These are phyloP conservation scores for Sebastes reedi DNA, from an alignment of 2,797 vertebrate genomes.

Conservation along the genomic window DNA sequence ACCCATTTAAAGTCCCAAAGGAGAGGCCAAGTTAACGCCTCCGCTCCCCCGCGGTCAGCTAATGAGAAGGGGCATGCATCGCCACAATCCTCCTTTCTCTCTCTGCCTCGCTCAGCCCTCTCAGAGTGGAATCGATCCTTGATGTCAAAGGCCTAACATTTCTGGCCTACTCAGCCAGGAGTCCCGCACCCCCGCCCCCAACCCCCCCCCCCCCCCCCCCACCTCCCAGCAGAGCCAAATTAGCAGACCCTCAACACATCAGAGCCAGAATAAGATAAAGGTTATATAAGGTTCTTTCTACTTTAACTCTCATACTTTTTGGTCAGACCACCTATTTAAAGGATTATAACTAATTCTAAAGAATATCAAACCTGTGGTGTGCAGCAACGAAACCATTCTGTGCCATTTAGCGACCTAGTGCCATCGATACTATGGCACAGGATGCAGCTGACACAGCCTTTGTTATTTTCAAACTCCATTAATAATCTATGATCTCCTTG, in stretches of 20 bases:
- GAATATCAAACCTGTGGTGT: slow-evolving; percentile 19
- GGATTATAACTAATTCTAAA: slow-evolving; percentile 2
- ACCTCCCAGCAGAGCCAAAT: slow-evolving; percentile 53
- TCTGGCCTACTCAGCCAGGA: slow-evolving; percentile 65
- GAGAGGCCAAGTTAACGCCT: slow-evolving; percentile 72
- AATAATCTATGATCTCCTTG: slow-evolving; percentile 78
- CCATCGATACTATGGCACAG: slow-evolving; percentile 61
- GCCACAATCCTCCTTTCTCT: slow-evolving; percentile 51
- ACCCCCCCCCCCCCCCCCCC: slow-evolving; percentile 1
- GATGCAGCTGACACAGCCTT: slow-evolving; percentile 70
- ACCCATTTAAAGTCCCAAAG: slow-evolving; percentile 68
- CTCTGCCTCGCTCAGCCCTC: slow-evolving; percentile 39
- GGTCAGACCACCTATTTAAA: slow-evolving; percentile 2
- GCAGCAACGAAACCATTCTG: slow-evolving; percentile 32
- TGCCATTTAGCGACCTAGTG: slow-evolving; percentile 41
- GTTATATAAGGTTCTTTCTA: slow-evolving; percentile 7
- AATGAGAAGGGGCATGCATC: slow-evolving; percentile 74
- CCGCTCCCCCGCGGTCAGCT: slow-evolving; percentile 67
- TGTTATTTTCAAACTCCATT: slow-evolving; percentile 76
- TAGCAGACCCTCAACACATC: slow-evolving; percentile 61
- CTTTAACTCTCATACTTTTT: neutral
- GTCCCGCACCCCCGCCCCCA: slow-evolving; percentile 12
- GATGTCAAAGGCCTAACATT: slow-evolving; percentile 79
- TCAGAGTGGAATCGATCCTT: slow-evolving; percentile 75
- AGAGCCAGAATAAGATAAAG: slow-evolving; percentile 37